These are phyloP conservation scores for Cheiracanthium punctorium DNA, from an alignment of 2,888 invertebrate species.

Conservation along the genomic window DNA sequence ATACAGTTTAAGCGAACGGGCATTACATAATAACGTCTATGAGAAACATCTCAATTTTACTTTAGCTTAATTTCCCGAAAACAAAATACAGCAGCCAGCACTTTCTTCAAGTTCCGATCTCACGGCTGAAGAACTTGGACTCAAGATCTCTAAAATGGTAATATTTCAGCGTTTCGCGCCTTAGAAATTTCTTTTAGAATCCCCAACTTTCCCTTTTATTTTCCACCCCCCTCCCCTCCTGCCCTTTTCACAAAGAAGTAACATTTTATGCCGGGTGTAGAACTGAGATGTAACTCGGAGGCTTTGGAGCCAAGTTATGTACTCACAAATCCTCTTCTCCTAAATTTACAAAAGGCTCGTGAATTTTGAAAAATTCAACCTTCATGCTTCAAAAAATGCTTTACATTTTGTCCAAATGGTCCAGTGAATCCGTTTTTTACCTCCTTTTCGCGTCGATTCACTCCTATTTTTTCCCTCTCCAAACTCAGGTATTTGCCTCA, in stretches of 20 bases:
- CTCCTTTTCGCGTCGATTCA: slow-evolving; percentile 29
- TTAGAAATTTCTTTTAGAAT: neutral
- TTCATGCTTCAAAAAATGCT: slow-evolving; percentile 59
- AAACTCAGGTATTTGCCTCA: slow-evolving; percentile 47
- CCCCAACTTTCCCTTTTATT: neutral
- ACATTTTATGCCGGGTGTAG: slow-evolving; percentile 15
- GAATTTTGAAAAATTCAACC: slow-evolving; percentile 58
- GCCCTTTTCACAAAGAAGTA: neutral
- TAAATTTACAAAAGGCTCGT: slow-evolving; percentile 59
- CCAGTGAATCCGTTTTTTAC: slow-evolving; percentile 54
- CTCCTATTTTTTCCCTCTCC: neutral
- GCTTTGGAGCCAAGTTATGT: slow-evolving; percentile 60
- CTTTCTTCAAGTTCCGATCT: neutral
- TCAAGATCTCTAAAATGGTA: slow-evolving; percentile 5
- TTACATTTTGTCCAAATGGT: slow-evolving; percentile 67
- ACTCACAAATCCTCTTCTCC: slow-evolving; percentile 47
- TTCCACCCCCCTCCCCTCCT: neutral
- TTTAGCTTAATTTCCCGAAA: slow-evolving; percentile 1
- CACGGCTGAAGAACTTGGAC: neutral
- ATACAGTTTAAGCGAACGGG: no score
- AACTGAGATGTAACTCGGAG: slow-evolving; percentile 21
- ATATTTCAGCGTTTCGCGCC: slow-evolving; percentile 5
- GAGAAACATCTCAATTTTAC: neutral
- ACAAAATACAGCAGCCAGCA: slow-evolving; percentile 1
- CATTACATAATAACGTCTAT: neutral